Evolutionary conservation across 2,113 vertebrate genomes (phyloP), one percentile per base, ranked within the genome.

Genomic region (Chunga burmeisteri): DNA sequence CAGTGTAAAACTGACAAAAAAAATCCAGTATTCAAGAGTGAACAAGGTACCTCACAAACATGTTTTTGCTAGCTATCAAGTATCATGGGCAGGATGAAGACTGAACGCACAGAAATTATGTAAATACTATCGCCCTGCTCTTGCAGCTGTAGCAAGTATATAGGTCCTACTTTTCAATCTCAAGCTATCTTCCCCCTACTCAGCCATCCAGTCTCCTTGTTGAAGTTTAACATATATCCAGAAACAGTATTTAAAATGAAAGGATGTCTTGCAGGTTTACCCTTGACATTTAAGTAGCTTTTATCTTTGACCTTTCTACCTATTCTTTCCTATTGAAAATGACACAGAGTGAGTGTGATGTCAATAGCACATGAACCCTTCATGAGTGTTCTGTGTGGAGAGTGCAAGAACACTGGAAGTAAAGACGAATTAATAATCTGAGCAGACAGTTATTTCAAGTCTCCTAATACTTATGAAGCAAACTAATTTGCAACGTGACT

Each of bases 241-340:
- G 90, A 93, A 93, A 95, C 2, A 12, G 27, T 81, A 93, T 96
- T 96, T 96, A 78, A 94, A 97, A 93, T 71, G 80, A 96, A 86
- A 94, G 42, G 75, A 92, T 27, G 5, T 50, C 82, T 86, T 90
- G 50, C 59, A 88, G 72, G 71, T 50, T 96, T 94, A 94, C 80
- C 71, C 79, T 83, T 96, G 94, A 96, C 95, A 96, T 96, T 95
- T 97, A 72, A 61, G 90, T 4, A 94, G 88, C 75, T 95, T 94
- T 96, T 92, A 83, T 92, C 82, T 95, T 70, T 96, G 94, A 94
- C 90, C 90, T 96, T 97, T 97, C 86, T 93, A 52, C 66, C 78
- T 36, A 13, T 75, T 87, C 81, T 53, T 53, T 49, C 18, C 36
- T 34, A 50, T 15, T 67, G 79, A 80, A 81, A 89, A 78, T 0